phyloP scores from a whole-genome alignment of 2,113 vertebrate genomes.

The Ginglymostoma cirratum region DNA sequence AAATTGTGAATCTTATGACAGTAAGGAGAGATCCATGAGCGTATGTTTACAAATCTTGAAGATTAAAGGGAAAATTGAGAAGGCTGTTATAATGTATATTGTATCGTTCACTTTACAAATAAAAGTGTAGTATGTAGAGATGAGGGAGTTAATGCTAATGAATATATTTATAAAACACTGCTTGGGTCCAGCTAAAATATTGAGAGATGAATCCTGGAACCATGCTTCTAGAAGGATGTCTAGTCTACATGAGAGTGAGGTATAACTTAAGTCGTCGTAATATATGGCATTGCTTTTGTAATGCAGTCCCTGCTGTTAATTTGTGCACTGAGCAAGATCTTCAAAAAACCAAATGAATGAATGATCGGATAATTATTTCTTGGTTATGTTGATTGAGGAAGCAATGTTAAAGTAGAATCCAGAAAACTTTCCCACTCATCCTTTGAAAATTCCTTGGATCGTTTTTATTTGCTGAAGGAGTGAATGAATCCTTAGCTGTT shows the following conservation, averaged over 20 bases:
- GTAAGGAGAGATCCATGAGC: too few species aligned
- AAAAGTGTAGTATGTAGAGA: too few species aligned
- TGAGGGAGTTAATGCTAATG: too few species aligned
- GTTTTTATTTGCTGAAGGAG: not conserved
- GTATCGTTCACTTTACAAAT: too few species aligned
- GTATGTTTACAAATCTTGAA: too few species aligned
- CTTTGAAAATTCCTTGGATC: not conserved
- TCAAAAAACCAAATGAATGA: not conserved
- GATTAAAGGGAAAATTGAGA: too few species aligned
- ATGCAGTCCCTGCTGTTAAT: not conserved
- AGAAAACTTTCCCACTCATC: not conserved
- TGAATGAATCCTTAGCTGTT: not conserved
- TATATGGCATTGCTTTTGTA: not conserved
- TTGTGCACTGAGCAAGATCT: not conserved
- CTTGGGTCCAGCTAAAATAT: too few species aligned
- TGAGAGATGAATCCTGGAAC: too few species aligned
- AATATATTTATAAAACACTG: too few species aligned
- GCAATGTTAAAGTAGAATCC: not conserved
- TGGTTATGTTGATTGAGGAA: not conserved
- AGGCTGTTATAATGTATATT: too few species aligned
- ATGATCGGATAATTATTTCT: not conserved
- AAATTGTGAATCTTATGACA: too few species aligned
- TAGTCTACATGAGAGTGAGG: not conserved
- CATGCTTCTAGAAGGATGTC: too few species aligned
- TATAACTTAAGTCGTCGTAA: not conserved